phyloP scores from a whole-genome alignment of 2,113 vertebrate genomes.

The Tursiops truncatus region DNA sequence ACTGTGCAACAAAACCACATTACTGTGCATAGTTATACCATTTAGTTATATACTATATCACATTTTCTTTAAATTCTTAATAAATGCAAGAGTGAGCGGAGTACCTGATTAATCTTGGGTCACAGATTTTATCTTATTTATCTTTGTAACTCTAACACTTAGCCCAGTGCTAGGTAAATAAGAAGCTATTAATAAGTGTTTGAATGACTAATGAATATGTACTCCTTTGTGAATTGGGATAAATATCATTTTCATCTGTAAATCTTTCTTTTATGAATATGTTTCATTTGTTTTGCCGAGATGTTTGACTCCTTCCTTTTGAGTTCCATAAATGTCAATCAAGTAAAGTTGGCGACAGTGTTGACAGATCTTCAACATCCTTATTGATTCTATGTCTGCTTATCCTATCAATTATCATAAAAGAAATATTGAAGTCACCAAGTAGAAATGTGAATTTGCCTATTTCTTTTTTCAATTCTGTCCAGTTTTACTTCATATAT shows the following conservation, averaged over 20 bases:
- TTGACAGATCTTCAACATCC: neutral
- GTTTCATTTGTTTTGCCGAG: neutral
- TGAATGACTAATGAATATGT: neutral
- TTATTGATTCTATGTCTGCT: neutral
- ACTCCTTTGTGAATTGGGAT: neutral
- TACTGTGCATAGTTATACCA: neutral
- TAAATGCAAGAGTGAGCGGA: neutral
- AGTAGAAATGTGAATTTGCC: neutral
- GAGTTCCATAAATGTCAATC: neutral
- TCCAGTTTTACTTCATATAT: neutral
- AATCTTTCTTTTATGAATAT: neutral
- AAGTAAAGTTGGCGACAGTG: neutral
- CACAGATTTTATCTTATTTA: neutral
- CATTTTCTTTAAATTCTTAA: neutral
- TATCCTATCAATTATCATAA: neutral
- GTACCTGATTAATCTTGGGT: neutral
- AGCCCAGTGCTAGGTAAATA: neutral
- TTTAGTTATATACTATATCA: neutral
- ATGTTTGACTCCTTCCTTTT: neutral
- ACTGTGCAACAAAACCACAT: neutral
- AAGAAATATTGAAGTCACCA: neutral
- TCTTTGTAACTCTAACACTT: neutral
- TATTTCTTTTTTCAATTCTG: neutral
- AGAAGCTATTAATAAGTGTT: neutral
- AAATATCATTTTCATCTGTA: neutral